Evolutionary conservation across 2,888 invertebrate genomes (phyloP).

Genomic region (Tenodera sinensis): DNA sequence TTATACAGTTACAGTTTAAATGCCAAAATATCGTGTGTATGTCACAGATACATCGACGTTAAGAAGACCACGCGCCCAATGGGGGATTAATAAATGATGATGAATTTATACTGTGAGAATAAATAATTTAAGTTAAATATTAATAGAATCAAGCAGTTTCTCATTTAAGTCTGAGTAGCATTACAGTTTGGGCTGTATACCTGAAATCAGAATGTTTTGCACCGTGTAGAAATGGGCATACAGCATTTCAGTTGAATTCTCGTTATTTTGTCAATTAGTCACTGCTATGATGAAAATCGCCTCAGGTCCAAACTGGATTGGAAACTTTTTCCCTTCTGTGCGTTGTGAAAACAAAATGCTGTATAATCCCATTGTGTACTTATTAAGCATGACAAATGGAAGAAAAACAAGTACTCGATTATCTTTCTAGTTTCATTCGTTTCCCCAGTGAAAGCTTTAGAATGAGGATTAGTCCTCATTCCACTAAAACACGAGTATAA

Average conservation of each 20-base stretch:
- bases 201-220: background rate
- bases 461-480: background rate
- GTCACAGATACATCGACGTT: too few relatives aligned
- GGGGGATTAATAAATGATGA: too few relatives aligned
- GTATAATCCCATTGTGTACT: background rate
- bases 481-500: background rate
- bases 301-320: background rate
- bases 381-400: background rate
- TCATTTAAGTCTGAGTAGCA: too few relatives aligned
- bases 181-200: background rate
- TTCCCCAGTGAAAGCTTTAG: background rate
- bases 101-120: too few relatives aligned
- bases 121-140: too few relatives aligned
- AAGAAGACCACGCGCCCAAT: too few relatives aligned
- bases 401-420: background rate
- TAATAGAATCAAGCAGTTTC: too few relatives aligned
- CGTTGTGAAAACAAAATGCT: background rate
- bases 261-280: background rate
- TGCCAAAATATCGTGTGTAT: too few relatives aligned
- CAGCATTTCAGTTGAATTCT: background rate
- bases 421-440: background rate
- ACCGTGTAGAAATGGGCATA: background rate
- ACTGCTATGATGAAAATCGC: background rate
- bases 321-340: background rate
- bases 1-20: too few relatives aligned